Percentiles rank a stretch among this genome's conserved stretches.
Conservation (phyloP, 2,888 invertebrate species). For the Ophraella communa region DNA sequence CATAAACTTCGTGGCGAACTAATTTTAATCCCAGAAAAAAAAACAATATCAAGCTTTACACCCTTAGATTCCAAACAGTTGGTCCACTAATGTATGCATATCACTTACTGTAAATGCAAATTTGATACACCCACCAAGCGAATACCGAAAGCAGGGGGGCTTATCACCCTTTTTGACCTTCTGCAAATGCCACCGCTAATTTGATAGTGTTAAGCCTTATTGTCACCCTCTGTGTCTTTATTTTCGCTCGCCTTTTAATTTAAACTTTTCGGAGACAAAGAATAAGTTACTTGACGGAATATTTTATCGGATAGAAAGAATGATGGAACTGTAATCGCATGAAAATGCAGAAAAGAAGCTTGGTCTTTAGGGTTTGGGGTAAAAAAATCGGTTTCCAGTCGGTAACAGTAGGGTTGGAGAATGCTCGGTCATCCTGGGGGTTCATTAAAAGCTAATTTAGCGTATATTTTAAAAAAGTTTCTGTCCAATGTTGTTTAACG, state of each 20-base stretch:
- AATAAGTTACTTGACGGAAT: slow-evolving; percentile 33
- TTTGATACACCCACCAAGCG: slow-evolving; percentile 36
- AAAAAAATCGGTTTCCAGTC: not conserved
- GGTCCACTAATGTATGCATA: slow-evolving; percentile 53
- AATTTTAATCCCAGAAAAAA: slow-evolving; percentile 24
- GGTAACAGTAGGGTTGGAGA: not conserved
- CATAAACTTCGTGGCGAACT: slow-evolving; percentile 11
- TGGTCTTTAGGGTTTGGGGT: not conserved
- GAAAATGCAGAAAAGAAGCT: slow-evolving; percentile 42
- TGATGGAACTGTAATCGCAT: slow-evolving; percentile 28
- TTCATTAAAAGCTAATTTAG: not conserved
- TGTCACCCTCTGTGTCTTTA: slow-evolving; percentile 49
- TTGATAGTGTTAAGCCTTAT: slow-evolving; percentile 52
- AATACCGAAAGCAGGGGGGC: slow-evolving; percentile 9
- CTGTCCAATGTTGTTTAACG: not conserved
- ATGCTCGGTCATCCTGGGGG: not conserved
- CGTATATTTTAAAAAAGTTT: not conserved
- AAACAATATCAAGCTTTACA: slow-evolving; percentile 23
- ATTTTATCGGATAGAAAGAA: slow-evolving; percentile 44
- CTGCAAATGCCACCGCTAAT: slow-evolving; percentile 58
- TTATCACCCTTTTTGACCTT: slow-evolving; percentile 50
- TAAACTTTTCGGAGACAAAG: slow-evolving; percentile 40
- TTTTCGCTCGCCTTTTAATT: slow-evolving; percentile 51
- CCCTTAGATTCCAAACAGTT: slow-evolving; percentile 30
- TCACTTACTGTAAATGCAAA: slow-evolving; percentile 59